Evolutionary conservation across 2,888 invertebrate species (phyloP).

Genomic region (Idaea aversata): DNA sequence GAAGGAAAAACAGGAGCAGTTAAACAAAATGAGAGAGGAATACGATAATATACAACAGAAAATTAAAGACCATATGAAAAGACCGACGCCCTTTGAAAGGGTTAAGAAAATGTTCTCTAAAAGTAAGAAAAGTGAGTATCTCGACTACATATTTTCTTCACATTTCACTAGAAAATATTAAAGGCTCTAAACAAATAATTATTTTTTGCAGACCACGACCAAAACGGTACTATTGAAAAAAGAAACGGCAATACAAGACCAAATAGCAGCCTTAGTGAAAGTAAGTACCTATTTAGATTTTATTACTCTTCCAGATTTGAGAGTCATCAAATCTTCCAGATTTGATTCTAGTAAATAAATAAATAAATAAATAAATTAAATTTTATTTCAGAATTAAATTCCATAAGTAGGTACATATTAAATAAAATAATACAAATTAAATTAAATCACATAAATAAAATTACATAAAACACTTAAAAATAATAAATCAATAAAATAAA

Average conservation of each 20-base stretch:
- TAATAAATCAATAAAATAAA: too few relatives aligned
- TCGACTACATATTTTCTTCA: not conserved
- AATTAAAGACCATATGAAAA: slow-evolving; percentile 87
- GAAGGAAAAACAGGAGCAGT: slow-evolving; percentile 90
- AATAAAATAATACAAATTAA: too few relatives aligned
- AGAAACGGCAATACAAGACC: slow-evolving; percentile 70
- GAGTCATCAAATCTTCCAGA: too few relatives aligned
- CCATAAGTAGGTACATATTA: too few relatives aligned
- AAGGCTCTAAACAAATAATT: not conserved
- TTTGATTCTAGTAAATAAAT: too few relatives aligned
- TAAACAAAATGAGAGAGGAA: slow-evolving; percentile 88
- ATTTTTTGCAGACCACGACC: slow-evolving; percentile 59
- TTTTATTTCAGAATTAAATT: too few relatives aligned
- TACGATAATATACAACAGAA: slow-evolving; percentile 91
- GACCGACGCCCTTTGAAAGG: slow-evolving; percentile 90
- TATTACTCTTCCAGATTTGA: too few relatives aligned
- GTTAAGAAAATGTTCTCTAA: slow-evolving; percentile 87
- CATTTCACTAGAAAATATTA: too few relatives aligned
- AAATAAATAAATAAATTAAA: too few relatives aligned
- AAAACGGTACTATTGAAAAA: slow-evolving; percentile 66
- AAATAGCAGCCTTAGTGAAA: slow-evolving; percentile 73
- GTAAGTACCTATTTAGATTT: slow-evolving; percentile 46
- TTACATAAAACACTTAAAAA: too few relatives aligned
- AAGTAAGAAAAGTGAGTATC: slow-evolving; percentile 76
- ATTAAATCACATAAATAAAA: too few relatives aligned